Evolutionary conservation across 1,140 invertebrate genomes (phyloP).

Genomic region (Bombus picipes): DNA sequence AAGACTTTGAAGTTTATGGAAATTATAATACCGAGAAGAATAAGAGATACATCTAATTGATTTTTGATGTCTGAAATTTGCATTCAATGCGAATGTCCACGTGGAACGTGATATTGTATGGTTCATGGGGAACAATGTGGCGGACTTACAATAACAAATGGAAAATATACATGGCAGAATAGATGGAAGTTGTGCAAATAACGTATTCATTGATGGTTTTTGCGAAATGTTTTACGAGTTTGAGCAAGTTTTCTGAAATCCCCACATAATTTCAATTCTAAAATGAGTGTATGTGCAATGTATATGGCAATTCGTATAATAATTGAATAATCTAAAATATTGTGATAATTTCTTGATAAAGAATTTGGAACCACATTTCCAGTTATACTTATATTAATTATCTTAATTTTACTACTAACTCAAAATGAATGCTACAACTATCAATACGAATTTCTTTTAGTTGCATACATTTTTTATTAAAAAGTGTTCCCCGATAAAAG

Average conservation of each 20-base stretch:
- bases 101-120: neutral
- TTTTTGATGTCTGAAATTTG: neutral
- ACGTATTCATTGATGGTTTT: neutral
- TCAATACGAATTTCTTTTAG: too few species aligned
- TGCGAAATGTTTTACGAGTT: neutral
- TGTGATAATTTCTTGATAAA: neutral
- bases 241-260: too few species aligned
- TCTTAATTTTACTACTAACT: too few species aligned
- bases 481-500: too few species aligned
- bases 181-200: neutral
- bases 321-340: neutral
- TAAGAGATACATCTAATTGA: neutral
- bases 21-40: neutral
- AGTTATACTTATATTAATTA: too few species aligned
- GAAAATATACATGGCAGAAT: neutral
- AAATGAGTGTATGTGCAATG: too few species aligned
- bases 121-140: neutral
- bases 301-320: too few species aligned
- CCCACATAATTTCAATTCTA: too few species aligned
- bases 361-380: too few species aligned
- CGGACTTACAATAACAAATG: neutral
- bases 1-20: neutral
- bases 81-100: neutral
- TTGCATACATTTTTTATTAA: too few species aligned
- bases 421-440: too few species aligned